phyloP scores from a whole-genome alignment of 2,113 vertebrate genomes.

The Chitala chitala region DNA sequence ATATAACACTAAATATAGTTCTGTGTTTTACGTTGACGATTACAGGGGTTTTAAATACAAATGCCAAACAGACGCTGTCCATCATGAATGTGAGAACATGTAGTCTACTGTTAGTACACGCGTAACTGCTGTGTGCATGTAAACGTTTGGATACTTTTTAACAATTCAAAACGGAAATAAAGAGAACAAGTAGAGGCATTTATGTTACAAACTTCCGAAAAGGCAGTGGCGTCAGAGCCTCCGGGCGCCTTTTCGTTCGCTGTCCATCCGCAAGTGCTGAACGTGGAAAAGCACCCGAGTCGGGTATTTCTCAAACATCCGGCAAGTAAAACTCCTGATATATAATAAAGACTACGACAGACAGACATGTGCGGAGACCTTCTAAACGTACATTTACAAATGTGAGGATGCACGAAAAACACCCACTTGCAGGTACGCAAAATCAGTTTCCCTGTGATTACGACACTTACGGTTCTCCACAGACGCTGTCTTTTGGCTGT shows the following conservation, averaged over 20 bases:
- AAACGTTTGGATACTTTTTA: no score
- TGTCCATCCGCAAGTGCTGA: conserved; percentile 27
- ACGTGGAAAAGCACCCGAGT: conserved; percentile 13
- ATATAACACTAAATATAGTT: no score
- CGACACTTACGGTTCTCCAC: conserved; percentile 86
- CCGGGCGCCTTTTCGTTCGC: background rate
- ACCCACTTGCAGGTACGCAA: background rate
- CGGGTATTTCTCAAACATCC: background rate
- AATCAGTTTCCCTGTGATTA: background rate
- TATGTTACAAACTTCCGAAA: conserved; percentile 1
- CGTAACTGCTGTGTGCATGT: no score
- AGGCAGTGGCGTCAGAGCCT: background rate
- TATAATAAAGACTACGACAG: background rate
- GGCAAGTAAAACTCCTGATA: no score
- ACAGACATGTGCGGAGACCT: background rate
- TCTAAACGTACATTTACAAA: background rate
- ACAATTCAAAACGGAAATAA: no score
- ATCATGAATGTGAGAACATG: background rate
- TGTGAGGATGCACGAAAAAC: background rate
- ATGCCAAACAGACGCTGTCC: background rate
- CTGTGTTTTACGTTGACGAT: no score
- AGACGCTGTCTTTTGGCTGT: conserved; percentile 72
- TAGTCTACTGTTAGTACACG: no score
- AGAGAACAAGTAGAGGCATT: background rate
- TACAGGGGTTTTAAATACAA: no score